Percentiles rank a stretch among this genome's conserved stretches.
Evolutionary conservation across 2,888 invertebrate genomes (phyloP).

Genomic region (Pseudoips prasinana): DNA sequence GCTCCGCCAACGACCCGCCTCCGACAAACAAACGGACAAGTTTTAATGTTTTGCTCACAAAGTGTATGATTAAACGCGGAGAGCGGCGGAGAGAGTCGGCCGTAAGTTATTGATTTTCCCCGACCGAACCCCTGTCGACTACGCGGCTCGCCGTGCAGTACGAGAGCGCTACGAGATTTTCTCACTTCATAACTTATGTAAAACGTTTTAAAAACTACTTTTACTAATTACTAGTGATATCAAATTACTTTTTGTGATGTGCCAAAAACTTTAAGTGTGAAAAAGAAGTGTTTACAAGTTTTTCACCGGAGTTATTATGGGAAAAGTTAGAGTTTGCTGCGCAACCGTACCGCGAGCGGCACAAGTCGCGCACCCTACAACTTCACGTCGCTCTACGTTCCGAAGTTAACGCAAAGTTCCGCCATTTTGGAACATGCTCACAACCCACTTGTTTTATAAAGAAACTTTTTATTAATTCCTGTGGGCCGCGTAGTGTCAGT

Average conservation of each 20-base stretch:
- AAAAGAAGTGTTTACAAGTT: slow-evolving; percentile 57
- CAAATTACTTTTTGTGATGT: slow-evolving; percentile 46
- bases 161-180: slow-evolving; percentile 48
- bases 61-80: slow-evolving; percentile 82
- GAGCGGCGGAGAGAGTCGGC: slow-evolving; percentile 80
- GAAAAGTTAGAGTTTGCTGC: slow-evolving; percentile 75
- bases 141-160: slow-evolving; percentile 67
- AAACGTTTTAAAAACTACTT: slow-evolving; percentile 54
- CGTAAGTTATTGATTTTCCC: slow-evolving; percentile 83
- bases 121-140: slow-evolving; percentile 75
- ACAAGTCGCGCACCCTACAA: slow-evolving; percentile 76
- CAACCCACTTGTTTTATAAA: slow-evolving; percentile 83
- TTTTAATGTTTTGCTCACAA: slow-evolving; percentile 82
- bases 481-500: slow-evolving; percentile 82
- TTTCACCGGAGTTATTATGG: slow-evolving; percentile 55
- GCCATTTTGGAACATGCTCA: slow-evolving; percentile 84
- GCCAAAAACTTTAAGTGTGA: slow-evolving; percentile 43
- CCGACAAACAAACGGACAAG: slow-evolving; percentile 81
- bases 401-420: slow-evolving; percentile 83
- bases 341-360: slow-evolving; percentile 57
- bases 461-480: slow-evolving; percentile 84
- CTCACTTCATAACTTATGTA: slow-evolving; percentile 52
- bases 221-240: slow-evolving; percentile 27
- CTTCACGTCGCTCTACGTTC: slow-evolving; percentile 81
- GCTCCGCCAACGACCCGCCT: slow-evolving; percentile 61